These are phyloP conservation scores for Ciconia stormi DNA, from an alignment of 2,113 vertebrate species.

Conservation along the genomic window DNA sequence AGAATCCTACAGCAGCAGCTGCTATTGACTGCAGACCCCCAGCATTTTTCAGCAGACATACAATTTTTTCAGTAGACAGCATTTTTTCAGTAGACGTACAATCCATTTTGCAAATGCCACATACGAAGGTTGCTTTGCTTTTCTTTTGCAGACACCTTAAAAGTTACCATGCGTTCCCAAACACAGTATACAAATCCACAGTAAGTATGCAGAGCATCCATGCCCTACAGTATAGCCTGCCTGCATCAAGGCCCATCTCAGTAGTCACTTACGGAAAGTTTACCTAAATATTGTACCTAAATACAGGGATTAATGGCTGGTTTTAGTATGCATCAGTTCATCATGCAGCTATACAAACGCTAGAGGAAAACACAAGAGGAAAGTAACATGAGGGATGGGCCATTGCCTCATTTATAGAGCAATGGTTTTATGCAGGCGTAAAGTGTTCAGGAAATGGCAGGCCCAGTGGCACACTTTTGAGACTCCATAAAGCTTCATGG, in stretches of 20 bases:
- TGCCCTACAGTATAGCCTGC: background rate
- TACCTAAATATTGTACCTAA: background rate
- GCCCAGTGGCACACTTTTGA: background rate
- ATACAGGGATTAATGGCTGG: background rate
- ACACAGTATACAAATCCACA: accelerated
- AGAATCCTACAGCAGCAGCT: background rate
- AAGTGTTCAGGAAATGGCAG: background rate
- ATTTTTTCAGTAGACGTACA: background rate
- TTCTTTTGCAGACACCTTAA: background rate
- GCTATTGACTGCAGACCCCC: background rate
- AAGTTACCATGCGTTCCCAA: background rate
- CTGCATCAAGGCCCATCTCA: background rate
- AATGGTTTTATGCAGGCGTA: background rate
- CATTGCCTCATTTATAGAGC: background rate
- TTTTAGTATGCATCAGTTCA: background rate
- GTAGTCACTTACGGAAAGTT: background rate
- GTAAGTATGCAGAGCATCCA: background rate
- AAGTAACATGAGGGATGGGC: accelerated
- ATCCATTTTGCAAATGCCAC: background rate
- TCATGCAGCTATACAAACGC: background rate
- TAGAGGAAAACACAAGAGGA: background rate
- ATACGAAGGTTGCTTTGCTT: background rate
- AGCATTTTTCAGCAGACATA: background rate
- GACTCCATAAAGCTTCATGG: background rate
- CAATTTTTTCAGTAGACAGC: background rate